Evolutionary conservation across 2,797 vertebrate species (phyloP), one percentile per base, ranked within the genome.

Genomic region (Pachyuromys duprasi): DNA sequence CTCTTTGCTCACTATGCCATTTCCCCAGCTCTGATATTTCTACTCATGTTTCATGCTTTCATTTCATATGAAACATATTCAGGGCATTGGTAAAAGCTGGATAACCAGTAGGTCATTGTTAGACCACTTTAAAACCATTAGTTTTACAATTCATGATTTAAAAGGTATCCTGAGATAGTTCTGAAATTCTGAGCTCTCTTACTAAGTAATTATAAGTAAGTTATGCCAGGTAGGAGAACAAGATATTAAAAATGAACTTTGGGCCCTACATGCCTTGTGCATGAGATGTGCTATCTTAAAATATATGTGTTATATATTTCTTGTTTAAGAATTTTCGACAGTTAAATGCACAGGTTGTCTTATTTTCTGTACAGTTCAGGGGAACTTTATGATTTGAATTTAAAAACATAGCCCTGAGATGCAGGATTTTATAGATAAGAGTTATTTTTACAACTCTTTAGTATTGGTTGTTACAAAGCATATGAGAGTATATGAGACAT

Each of bases 391-490:
- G 65, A 70, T 57, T 78, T 45, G 49, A 88, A 94, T 75, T 8
- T 20, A 81, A 60, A 93, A 94, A 63, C 8, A 42, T 8, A 88
- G 0, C 26, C 72, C 12, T 76, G 20, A 65, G 18, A 60, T 95
- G 13, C 3, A 89, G 69, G 70, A 24, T 49, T 90, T 86, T 84
- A 83, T 84, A 63, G 26, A 90, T 70, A 53, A 76, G 24, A 39
- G 12, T 42, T 36, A 36, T 94, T 94, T 81, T 55, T 74, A 74
- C 83, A 76, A 88, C 74, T 17, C 2, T 89, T 89, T 94, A 81
- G 82, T 84, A 14, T 84, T 63, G 39, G 57, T 94, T 74, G 93
- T 94, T 86, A 89, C 33, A 96, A 45, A 49, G 18, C 8, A 45
- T 57, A 20, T 78, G 53, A 95, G 6, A 74, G 24, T 57, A 45